A percentile compares a stretch with the other conserved stretches of the same genome.
Conservation (phyloP, 2,888 invertebrate species). For the Chymomyza amoena region DNA sequence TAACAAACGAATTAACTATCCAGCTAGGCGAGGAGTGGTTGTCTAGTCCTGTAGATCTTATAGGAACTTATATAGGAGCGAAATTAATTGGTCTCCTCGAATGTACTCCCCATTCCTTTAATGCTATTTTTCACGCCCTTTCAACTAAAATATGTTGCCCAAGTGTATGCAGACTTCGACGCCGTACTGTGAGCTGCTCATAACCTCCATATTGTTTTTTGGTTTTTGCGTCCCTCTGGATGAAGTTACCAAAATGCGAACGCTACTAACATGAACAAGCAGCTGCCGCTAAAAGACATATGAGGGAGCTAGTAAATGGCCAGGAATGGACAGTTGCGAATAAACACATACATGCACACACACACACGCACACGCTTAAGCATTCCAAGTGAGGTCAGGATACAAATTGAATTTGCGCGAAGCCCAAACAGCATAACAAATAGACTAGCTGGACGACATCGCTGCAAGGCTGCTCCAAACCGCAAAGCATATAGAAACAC, state of each 20-base stretch:
- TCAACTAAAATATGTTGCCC: no score
- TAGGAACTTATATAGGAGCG: no score
- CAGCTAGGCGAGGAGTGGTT: no score
- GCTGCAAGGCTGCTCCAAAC: slow-evolving; percentile 26
- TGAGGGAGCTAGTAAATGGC: neutral
- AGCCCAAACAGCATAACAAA: slow-evolving; percentile 63
- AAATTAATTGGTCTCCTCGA: no score
- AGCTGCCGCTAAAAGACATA: neutral
- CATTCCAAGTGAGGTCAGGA: slow-evolving; percentile 33
- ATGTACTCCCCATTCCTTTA: no score
- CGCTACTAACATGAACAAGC: neutral
- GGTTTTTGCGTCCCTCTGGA: slow-evolving; percentile 2
- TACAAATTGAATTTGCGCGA: slow-evolving; percentile 63
- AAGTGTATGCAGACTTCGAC: no score
- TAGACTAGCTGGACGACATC: slow-evolving; percentile 38
- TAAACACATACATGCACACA: slow-evolving; percentile 40
- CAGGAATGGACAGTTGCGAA: neutral
- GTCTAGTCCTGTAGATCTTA: no score
- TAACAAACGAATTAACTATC: no score
- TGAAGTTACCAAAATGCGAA: neutral
- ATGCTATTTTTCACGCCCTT: no score
- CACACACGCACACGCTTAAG: neutral
- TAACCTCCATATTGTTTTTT: no score
- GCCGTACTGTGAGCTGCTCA: no score
- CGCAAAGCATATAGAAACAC: slow-evolving; percentile 40